Evolutionary conservation across 2,797 vertebrate genomes (phyloP).

Genomic region (Tauraco hartlaubi): DNA sequence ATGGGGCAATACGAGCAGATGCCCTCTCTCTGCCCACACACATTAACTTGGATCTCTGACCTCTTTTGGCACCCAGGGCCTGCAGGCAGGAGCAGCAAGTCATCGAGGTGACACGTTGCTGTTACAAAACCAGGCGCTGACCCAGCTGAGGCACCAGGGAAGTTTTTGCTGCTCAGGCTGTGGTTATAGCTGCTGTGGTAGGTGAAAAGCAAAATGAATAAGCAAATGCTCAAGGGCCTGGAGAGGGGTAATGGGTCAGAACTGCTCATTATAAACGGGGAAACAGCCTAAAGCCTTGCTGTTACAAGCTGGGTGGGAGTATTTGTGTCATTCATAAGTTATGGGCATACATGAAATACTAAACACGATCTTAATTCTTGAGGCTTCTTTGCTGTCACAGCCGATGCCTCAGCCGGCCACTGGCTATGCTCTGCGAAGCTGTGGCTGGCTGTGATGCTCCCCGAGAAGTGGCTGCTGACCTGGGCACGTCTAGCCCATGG

Average conservation of each 20-base stretch:
- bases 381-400: accelerated
- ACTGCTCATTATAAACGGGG: accelerated
- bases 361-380: background rate
- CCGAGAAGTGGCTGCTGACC: background rate
- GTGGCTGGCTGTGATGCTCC: background rate
- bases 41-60: background rate
- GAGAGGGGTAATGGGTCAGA: background rate
- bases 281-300: background rate
- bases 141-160: accelerated
- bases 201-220: background rate
- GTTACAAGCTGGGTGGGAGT: accelerated
- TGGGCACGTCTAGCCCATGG: accelerated
- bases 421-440: background rate
- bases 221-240: background rate
- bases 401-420: background rate
- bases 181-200: accelerated
- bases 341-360: background rate
- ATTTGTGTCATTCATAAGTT: background rate
- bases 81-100: background rate
- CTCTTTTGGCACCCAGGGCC: background rate
- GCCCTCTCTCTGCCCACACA: background rate
- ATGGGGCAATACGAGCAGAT: background rate
- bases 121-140: background rate
- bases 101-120: accelerated
- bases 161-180: background rate